Evolutionary conservation across 2,888 invertebrate species (phyloP).

Genomic region (Scrobipalpa costella): DNA sequence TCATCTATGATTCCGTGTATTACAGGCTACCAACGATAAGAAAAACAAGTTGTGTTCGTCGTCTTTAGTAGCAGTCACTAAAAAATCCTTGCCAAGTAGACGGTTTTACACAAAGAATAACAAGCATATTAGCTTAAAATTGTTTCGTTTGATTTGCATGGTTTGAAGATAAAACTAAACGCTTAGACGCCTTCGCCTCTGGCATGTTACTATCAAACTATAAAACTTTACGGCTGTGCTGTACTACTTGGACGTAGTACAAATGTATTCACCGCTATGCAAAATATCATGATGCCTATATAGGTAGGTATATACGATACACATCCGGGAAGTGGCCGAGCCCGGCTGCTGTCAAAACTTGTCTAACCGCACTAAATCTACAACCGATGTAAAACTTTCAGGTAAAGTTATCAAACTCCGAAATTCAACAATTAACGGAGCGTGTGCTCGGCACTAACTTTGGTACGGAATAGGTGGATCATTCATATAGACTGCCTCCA

Average conservation of each 20-base stretch:
- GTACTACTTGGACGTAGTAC: background rate
- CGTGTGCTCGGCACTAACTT: conserved; percentile 54
- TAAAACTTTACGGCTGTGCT: background rate
- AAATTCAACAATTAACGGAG: conserved; percentile 68
- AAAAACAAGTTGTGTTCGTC: too few species aligned
- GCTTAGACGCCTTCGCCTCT: background rate
- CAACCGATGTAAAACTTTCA: conserved; percentile 38
- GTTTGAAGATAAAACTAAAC: too few species aligned
- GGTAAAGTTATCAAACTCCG: conserved; percentile 62
- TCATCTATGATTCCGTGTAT: too few species aligned
- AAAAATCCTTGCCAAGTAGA: too few species aligned
- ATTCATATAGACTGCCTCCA: conserved; percentile 22
- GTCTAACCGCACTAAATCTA: conserved; percentile 42
- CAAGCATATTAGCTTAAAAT: too few species aligned
- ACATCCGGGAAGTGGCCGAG: conserved; percentile 44
- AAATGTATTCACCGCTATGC: background rate
- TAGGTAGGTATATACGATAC: background rate
- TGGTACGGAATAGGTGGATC: conserved; percentile 58
- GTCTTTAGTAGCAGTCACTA: too few species aligned
- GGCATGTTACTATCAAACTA: background rate
- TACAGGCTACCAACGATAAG: too few species aligned
- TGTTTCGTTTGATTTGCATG: too few species aligned
- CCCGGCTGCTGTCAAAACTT: conserved; percentile 55
- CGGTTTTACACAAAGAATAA: too few species aligned
- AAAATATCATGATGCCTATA: background rate